Conservation (phyloP, 2,113 vertebrate species). For the Etia nguti region DNA sequence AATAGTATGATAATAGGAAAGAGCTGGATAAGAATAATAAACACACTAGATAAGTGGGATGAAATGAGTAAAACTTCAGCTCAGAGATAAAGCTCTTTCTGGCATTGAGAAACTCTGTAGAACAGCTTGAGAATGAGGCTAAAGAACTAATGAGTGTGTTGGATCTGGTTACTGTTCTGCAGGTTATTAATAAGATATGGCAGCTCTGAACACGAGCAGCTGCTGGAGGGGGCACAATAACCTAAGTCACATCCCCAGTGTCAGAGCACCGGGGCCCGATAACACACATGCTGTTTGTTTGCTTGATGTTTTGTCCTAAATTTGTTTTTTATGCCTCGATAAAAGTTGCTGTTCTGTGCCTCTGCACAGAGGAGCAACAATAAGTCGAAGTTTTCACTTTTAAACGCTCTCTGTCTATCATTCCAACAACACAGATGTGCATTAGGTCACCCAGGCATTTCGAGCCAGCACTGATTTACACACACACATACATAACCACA, state of each 20-base stretch:
- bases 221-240: neutral
- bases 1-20: neutral
- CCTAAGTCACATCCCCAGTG: neutral
- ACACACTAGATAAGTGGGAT: neutral
- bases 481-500: conserved; percentile 2
- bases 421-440: conserved; percentile 54
- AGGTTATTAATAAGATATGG: conserved; percentile 51
- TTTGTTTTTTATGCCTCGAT: neutral
- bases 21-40: neutral
- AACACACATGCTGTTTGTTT: neutral
- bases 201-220: conserved; percentile 33
- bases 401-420: neutral
- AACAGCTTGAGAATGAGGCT: neutral
- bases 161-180: conserved; percentile 27
- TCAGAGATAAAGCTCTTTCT: neutral
- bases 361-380: neutral
- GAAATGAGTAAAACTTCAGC: neutral
- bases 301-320: neutral
- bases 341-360: neutral
- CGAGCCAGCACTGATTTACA: conserved; percentile 46
- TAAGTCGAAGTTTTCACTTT: neutral
- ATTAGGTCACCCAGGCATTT: conserved; percentile 58
- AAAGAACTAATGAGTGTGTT: neutral
- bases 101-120: neutral
- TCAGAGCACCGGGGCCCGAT: neutral